Evolutionary conservation across 2,113 vertebrate species (phyloP), one percentile per base, ranked within the genome.

Genomic region (Manacus vitellinus): DNA sequence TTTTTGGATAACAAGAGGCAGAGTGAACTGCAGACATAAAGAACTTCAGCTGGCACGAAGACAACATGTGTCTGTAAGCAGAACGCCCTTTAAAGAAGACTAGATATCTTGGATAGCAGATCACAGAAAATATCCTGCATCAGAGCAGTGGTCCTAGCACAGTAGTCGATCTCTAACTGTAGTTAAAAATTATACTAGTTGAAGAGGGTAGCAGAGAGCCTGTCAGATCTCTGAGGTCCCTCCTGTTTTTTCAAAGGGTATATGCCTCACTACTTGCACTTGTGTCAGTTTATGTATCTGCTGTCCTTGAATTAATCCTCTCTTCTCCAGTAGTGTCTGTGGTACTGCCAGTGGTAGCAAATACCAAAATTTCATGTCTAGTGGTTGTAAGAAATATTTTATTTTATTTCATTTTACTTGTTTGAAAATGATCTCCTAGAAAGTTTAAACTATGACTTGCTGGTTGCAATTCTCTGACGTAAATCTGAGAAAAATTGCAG

Each of bases 131-230:
- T 62, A n/a, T 76, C 14, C 28, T 81, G 15, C 39, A 21, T 72
- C 22, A 56, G 23, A 65, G 39, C 0, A 0, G 7, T 71, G 19
- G 24, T 52, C 12, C 10, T 67, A 43, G 35, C 31, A 62, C 15
- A 71, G 18, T 14, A 46, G 10, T 58, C 22, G 28, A 0, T 58
- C 27, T 93, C 33, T 61, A 67, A 19, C 21, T 55, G 8, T 43
- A 81, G 12, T 71, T 59, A 27, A 76, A 44, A 79, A 44, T 47
- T 55, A 24, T 56, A 8, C 9, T 74, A 6, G 11, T 74, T 70
- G 49, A 17, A 37, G 25, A 51, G n/a, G 9, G 10, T 55, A 30
- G 70, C n/a, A 54, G 24, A 49, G 22, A 54, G 5, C 7, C 71
- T 54, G 17, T 28, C 4, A 4, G 7, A n/a, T 83, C 92, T 59